These are phyloP conservation scores for Medauroidea extradentata DNA, from an alignment of 1,140 invertebrate species.

Conservation along the genomic window DNA sequence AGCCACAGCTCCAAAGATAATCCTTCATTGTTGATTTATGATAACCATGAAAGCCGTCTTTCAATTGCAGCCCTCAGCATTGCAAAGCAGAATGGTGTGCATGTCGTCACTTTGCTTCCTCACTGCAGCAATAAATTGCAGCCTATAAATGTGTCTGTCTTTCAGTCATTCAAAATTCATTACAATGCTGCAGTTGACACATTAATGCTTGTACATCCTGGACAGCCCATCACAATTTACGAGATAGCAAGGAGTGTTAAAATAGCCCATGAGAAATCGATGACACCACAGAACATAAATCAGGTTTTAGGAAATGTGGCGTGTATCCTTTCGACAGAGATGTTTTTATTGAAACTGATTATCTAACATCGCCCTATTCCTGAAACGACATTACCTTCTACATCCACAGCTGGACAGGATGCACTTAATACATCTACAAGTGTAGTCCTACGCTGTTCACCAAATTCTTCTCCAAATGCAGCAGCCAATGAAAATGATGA, in stretches of 20 bases:
- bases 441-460: too few relatives aligned
- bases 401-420: too few relatives aligned
- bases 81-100: slow-evolving; percentile 26
- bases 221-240: slow-evolving; percentile 21
- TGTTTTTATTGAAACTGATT: slow-evolving; percentile 38
- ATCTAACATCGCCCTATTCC: slow-evolving; percentile 29
- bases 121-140: slow-evolving; percentile 30
- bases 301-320: slow-evolving; percentile 21
- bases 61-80: slow-evolving; percentile 28
- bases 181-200: slow-evolving; percentile 22
- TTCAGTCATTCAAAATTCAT: slow-evolving; percentile 24
- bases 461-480: too few relatives aligned
- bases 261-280: slow-evolving; percentile 13
- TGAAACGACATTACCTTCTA: too few relatives aligned
- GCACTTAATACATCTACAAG: too few relatives aligned
- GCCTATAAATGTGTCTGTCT: slow-evolving; percentile 31
- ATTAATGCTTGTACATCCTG: slow-evolving; percentile 21
- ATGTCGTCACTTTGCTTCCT: slow-evolving; percentile 30
- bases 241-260: slow-evolving; percentile 21
- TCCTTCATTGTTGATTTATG: slow-evolving; percentile 19
- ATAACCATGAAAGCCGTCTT: slow-evolving; percentile 29
- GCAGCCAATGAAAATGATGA: too few relatives aligned
- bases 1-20: slow-evolving; percentile 8
- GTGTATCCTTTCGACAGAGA: slow-evolving; percentile 37
- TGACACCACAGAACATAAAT: slow-evolving; percentile 14